These are phyloP conservation scores for Tribolium castaneum DNA, from an alignment of 1,140 invertebrate species.

Conservation along the genomic window DNA sequence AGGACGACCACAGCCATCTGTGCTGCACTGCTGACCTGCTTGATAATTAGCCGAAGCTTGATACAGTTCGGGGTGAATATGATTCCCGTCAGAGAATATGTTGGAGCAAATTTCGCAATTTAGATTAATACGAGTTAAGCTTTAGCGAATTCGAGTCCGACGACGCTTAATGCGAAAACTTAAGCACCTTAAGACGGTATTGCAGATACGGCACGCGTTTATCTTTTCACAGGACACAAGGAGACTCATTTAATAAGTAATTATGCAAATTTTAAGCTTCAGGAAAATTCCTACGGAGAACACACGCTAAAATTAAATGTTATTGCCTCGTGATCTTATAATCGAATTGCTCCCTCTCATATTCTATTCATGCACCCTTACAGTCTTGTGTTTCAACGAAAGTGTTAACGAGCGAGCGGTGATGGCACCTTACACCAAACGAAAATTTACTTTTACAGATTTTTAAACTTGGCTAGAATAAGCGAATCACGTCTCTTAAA, in stretches of 20 bases:
- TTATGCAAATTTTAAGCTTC: slow-evolving; percentile 48
- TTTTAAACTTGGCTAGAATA: too few relatives aligned
- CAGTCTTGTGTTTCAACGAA: slow-evolving; percentile 5
- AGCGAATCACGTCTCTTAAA: too few relatives aligned
- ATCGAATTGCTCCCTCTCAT: slow-evolving; percentile 35
- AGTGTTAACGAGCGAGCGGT: slow-evolving; percentile 20
- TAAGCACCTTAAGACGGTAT: slow-evolving; percentile 41
- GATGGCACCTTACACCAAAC: not conserved
- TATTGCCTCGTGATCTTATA: slow-evolving; percentile 36
- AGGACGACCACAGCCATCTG: not conserved
- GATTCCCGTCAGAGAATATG: slow-evolving; percentile 27
- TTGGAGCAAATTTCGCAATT: slow-evolving; percentile 35
- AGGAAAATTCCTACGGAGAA: slow-evolving; percentile 43
- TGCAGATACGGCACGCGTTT: slow-evolving; percentile 40
- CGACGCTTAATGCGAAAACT: slow-evolving; percentile 38
- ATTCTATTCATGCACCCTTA: slow-evolving; percentile 20
- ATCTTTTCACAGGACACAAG: slow-evolving; percentile 42
- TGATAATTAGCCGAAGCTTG: slow-evolving; percentile 7
- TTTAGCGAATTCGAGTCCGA: slow-evolving; percentile 28
- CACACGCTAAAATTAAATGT: slow-evolving; percentile 47
- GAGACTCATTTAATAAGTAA: slow-evolving; percentile 46
- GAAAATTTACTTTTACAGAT: not conserved
- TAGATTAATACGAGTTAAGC: slow-evolving; percentile 40
- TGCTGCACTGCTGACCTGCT: slow-evolving; percentile 3
- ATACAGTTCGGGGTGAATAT: slow-evolving; percentile 14